A percentile compares a stretch with the other conserved stretches of the same genome.
Conservation (phyloP, 2,797 vertebrate genomes). For the Vespertilio murinus region DNA sequence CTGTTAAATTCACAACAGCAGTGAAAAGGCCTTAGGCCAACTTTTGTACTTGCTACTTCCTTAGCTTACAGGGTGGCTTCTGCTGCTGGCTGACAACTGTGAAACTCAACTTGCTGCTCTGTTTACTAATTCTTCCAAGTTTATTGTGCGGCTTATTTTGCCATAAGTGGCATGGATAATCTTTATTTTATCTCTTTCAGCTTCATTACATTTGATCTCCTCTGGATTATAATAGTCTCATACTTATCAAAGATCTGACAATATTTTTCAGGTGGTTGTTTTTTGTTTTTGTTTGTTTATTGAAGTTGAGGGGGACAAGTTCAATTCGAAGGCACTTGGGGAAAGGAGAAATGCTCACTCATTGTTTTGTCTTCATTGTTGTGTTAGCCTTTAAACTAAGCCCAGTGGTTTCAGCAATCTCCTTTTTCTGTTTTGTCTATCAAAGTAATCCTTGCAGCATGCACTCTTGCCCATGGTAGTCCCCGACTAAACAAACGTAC, state of each 20-base stretch:
- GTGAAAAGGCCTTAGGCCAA: neutral
- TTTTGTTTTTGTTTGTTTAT: too few species aligned
- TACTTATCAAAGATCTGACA: neutral
- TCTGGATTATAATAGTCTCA: neutral
- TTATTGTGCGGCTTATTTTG: neutral
- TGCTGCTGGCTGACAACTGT: neutral
- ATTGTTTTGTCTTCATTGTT: neutral
- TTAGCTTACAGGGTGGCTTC: neutral
- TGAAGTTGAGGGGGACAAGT: neutral
- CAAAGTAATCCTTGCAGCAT: neutral
- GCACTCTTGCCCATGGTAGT: neutral
- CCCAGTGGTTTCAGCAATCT: neutral
- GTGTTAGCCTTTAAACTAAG: neutral
- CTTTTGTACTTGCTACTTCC: neutral
- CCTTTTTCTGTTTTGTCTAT: neutral
- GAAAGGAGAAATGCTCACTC: neutral
- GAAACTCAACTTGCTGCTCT: neutral
- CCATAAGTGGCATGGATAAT: neutral
- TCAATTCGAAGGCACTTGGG: neutral
- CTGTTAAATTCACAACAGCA: neutral
- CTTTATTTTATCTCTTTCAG: neutral
- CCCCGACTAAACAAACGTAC: neutral
- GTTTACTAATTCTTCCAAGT: neutral
- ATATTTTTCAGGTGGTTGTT: neutral
- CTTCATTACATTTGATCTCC: neutral